phyloP scores from a whole-genome alignment of 30 jellyfish, hydroid and myxozoan species.

The Mastigias papua region DNA sequence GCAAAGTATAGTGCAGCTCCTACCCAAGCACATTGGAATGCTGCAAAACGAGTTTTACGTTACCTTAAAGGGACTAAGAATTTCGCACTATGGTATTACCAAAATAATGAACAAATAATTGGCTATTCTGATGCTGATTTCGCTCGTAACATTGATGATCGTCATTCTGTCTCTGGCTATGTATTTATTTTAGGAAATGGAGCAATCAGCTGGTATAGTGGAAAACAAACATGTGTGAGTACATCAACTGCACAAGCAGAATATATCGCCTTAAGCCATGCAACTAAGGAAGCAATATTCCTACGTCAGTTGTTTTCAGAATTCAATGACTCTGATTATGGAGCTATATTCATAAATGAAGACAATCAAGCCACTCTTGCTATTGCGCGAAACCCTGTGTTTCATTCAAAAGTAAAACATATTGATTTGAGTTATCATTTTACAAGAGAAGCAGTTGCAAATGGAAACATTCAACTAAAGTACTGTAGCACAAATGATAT shows the following conservation, averaged over 20 bases:
- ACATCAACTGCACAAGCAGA: background rate
- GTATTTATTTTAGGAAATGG: background rate
- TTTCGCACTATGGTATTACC: no score
- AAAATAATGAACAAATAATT: background rate
- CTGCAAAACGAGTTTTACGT: background rate
- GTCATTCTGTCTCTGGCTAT: background rate
- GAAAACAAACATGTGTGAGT: background rate
- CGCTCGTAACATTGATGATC: background rate
- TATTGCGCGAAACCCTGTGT: background rate
- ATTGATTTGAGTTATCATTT: background rate
- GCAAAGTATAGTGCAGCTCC: background rate
- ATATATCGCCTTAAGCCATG: background rate
- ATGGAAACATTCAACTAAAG: background rate
- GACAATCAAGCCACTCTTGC: background rate
- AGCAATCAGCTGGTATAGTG: background rate
- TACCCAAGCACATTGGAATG: background rate
- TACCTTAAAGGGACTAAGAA: no score
- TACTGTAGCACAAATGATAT: background rate
- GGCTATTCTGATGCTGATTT: constrained; percentile 7
- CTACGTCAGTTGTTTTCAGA: background rate
- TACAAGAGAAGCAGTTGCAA: background rate
- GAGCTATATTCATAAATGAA: background rate
- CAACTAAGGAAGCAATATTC: background rate
- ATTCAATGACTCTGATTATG: background rate
- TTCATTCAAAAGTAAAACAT: background rate